Conservation (phyloP, 2,113 vertebrate genomes). For the Corythornis vintsioides region DNA sequence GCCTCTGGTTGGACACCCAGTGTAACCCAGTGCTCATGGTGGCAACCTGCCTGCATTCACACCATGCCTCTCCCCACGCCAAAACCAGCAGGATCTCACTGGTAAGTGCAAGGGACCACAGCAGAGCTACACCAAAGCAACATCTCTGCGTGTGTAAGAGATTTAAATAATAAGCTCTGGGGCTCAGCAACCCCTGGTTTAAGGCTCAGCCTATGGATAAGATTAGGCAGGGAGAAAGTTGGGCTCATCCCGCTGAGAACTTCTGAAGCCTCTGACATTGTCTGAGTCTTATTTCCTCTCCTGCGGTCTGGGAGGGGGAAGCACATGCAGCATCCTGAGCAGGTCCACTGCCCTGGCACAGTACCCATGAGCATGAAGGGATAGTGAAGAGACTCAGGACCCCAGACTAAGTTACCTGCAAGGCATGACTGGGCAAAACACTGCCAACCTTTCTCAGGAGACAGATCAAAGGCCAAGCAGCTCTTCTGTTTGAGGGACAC, state of each 20-base stretch:
- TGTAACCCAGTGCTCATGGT: rapidly evolving
- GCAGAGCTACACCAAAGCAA: neutral
- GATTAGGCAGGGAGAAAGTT: neutral
- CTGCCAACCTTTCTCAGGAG: neutral
- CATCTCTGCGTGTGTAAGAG: rapidly evolving
- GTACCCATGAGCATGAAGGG: rapidly evolving
- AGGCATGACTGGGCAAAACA: neutral
- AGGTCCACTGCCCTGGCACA: neutral
- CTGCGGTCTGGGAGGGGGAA: neutral
- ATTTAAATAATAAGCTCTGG: neutral
- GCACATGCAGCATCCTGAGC: rapidly evolving
- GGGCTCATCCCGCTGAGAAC: neutral
- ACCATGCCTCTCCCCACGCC: neutral
- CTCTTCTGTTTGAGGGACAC: neutral
- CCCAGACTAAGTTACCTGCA: neutral
- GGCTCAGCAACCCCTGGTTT: neutral
- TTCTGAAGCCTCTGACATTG: neutral
- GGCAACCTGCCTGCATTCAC: neutral
- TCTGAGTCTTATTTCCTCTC: neutral
- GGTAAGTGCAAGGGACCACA: neutral
- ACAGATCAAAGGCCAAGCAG: neutral
- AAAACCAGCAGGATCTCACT: neutral
- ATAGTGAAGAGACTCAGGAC: neutral
- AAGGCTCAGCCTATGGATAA: neutral
- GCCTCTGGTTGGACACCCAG: rapidly evolving